Base-by-base conservation (phyloP, 2,797 vertebrate species). In the Cephalopachus bancanus region DNA sequence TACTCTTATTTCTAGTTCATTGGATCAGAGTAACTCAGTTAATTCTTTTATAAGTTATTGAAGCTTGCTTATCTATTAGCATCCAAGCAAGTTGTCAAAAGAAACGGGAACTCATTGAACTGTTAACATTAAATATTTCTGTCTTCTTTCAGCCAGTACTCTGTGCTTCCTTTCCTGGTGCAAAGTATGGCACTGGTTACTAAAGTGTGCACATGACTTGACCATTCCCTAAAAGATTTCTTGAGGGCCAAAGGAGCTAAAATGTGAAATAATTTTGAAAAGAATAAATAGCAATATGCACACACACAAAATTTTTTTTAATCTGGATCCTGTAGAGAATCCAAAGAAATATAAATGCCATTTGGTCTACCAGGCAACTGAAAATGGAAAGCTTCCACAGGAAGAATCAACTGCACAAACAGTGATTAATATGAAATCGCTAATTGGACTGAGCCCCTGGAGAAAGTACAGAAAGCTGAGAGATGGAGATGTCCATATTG, bases 401-500 rank as follows among this genome's bases (percentile, higher is more conserved):
- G 74, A 89, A 89, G 44, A 97, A 91, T 5, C 93, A 96, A 97
- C 95, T 93, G 94, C 96, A 59, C 92, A 74, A 76, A 67, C 91
- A 93, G 2, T 28, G 95, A 97, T 98, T 98, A 98, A 96, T 80
- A 59, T 14, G 83, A 97, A 98, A 97, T 88, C 88, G 92, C 91
- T 98, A 98, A 98, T 96, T 98, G 98, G 91, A 95, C 92, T 72
- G 53, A 95, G 57, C 17, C 96, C 88, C 97, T 94, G 83, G 98
- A 92, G 98, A 93, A 94, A 83, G 78, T n/a, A 75, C 96, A 84
- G 93, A 95, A 92, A 94, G 92, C 94, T 97, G 65, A 94, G 96
- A 93, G 94, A 96, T 89, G 94, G 96, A 94, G 96, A 92, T 65
- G 88, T 85, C 89, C 96, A 97, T 64, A 93, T 89, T 94, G 89